Conservation (phyloP, 2,113 vertebrate genomes). For the Myiozetetes cayanensis region DNA sequence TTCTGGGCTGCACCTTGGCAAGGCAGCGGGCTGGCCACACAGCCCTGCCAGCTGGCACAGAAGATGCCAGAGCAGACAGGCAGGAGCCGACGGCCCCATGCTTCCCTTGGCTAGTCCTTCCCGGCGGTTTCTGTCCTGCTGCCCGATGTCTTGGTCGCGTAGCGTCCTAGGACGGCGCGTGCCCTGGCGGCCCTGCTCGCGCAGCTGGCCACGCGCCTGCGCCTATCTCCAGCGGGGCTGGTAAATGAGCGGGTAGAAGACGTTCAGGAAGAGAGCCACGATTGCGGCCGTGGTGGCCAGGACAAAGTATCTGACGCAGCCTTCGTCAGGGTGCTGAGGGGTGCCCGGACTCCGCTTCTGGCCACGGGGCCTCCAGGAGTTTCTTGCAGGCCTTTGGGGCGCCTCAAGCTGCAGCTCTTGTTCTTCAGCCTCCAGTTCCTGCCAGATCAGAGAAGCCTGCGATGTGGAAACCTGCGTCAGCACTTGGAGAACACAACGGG, state of each 20-base stretch:
- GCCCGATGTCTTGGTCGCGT: neutral
- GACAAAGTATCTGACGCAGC: slow-evolving; percentile 89
- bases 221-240: slow-evolving; percentile 80
- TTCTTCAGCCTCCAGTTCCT: slow-evolving; percentile 97
- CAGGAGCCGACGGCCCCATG: neutral
- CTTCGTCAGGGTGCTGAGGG: slow-evolving; percentile 80
- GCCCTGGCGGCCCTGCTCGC: neutral
- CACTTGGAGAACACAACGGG: slow-evolving; percentile 75
- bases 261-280: slow-evolving; percentile 88
- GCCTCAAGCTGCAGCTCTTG: slow-evolving; percentile 64
- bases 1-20: neutral
- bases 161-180: neutral
- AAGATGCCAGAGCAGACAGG: slow-evolving; percentile 30
- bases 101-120: slow-evolving; percentile 8
- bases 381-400: slow-evolving; percentile 70
- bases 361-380: slow-evolving; percentile 65
- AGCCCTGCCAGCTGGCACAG: slow-evolving; percentile 33
- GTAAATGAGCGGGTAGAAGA: slow-evolving; percentile 88
- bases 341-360: slow-evolving; percentile 70
- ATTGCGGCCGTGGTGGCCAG: slow-evolving; percentile 87
- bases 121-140: neutral
- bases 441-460: slow-evolving; percentile 99
- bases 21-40: neutral
- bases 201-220: neutral
- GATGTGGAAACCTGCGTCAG: slow-evolving; percentile 98